Conservation (phyloP, 2,113 vertebrate species). For the Isurus oxyrinchus region DNA sequence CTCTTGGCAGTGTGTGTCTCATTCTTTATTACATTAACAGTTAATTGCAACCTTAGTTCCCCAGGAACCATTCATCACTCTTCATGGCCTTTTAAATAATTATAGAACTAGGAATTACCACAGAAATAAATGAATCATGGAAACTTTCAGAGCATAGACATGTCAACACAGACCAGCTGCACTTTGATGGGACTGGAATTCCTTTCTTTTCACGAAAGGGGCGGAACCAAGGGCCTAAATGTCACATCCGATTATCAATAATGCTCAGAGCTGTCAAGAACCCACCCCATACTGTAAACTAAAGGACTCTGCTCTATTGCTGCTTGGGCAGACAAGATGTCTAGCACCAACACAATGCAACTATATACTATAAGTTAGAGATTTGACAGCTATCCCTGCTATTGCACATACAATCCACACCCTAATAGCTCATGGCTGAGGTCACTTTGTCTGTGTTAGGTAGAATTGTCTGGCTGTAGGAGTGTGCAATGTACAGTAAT, state of each 20-base stretch:
- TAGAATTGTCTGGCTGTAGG: not conserved
- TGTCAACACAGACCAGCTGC: not conserved
- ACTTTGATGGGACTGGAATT: not conserved
- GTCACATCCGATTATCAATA: not conserved
- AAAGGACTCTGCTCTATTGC: not conserved
- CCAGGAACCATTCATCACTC: not conserved
- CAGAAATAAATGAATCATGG: not conserved
- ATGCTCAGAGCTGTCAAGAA: not conserved
- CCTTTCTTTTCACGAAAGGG: not conserved
- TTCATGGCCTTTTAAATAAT: not conserved
- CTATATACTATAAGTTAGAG: not conserved
- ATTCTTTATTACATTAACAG: not conserved
- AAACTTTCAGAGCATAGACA: not conserved
- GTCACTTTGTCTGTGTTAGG: not conserved
- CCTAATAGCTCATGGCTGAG: not conserved
- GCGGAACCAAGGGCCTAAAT: not conserved
- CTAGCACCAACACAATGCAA: not conserved
- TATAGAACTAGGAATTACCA: not conserved
- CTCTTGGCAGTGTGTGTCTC: not conserved
- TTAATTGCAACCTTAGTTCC: not conserved
- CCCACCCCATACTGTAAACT: not conserved
- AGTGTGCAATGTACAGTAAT: not conserved
- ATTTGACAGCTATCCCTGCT: not conserved
- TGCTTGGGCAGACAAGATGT: not conserved
- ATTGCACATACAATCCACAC: not conserved